Percentiles rank a stretch among this genome's conserved stretches.
phyloP scores from a whole-genome alignment of 2,888 invertebrate species.

The Alloplasta piceator region DNA sequence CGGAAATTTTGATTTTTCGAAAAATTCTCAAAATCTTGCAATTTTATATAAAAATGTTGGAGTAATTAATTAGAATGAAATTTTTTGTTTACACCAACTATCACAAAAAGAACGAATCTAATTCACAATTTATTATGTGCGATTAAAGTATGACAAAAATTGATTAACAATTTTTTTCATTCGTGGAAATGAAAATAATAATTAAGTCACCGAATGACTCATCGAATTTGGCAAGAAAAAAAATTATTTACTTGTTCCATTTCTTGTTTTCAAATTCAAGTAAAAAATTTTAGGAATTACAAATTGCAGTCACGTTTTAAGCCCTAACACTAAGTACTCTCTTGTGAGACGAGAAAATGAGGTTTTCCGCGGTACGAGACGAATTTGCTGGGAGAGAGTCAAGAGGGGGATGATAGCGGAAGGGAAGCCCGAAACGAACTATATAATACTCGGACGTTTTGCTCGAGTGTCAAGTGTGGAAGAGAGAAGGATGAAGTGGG shows the following conservation, averaged over 20 bases:
- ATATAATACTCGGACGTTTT: conserved; percentile 14
- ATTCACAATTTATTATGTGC: too few species aligned
- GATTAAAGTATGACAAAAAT: too few species aligned
- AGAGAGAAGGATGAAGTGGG: conserved; percentile 63
- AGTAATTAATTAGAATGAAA: too few species aligned
- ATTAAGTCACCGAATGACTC: too few species aligned
- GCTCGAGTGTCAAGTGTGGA: conserved; percentile 47
- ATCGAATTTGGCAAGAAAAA: too few species aligned
- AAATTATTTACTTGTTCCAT: neutral
- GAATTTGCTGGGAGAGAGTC: conserved; percentile 17
- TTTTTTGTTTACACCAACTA: too few species aligned
- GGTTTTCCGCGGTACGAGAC: conserved; percentile 30
- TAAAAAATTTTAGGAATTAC: neutral
- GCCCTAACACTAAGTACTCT: conserved; percentile 18
- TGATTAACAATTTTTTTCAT: too few species aligned
- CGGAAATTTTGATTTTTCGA: too few species aligned
- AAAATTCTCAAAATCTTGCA: too few species aligned
- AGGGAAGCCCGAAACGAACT: conserved; percentile 10
- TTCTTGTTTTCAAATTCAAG: neutral
- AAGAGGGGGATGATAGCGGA: neutral
- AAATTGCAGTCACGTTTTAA: neutral
- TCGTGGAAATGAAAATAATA: too few species aligned
- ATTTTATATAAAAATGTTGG: too few species aligned
- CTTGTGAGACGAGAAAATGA: conserved; percentile 42
- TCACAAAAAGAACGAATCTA: too few species aligned